phyloP scores from a whole-genome alignment of 2,888 invertebrate genomes.

The Eristalis tenax region DNA sequence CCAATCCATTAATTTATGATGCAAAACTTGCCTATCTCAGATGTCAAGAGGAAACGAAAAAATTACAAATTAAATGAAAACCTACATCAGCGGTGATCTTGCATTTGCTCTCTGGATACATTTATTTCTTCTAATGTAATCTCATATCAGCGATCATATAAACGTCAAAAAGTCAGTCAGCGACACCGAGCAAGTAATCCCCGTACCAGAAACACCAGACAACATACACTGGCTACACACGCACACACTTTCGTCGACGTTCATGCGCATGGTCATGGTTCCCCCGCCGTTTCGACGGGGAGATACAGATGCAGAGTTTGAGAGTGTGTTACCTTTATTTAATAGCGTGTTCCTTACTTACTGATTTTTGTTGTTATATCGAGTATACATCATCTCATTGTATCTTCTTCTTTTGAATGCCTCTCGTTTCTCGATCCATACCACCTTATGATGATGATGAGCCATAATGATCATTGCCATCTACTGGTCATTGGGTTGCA shows the following conservation, averaged over 20 bases:
- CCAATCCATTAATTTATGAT: too few species aligned
- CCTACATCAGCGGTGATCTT: not conserved
- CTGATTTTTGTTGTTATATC: slow-evolving; percentile 54
- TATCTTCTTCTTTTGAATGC: slow-evolving; percentile 26
- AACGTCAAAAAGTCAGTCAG: slow-evolving; percentile 66
- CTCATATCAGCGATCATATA: slow-evolving; percentile 63
- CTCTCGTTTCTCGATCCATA: slow-evolving; percentile 16
- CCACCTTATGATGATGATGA: not conserved
- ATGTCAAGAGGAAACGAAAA: too few species aligned
- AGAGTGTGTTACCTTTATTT: slow-evolving; percentile 9
- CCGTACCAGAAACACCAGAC: not conserved
- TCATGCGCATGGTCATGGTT: not conserved
- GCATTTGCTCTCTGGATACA: not conserved
- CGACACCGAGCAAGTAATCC: slow-evolving; percentile 28
- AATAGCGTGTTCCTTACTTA: slow-evolving; percentile 44
- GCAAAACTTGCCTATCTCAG: too few species aligned
- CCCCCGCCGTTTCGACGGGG: not conserved
- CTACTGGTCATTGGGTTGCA: slow-evolving; percentile 44
- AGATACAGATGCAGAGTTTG: not conserved
- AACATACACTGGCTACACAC: slow-evolving; percentile 30
- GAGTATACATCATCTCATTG: slow-evolving; percentile 62
- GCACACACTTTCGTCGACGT: slow-evolving; percentile 26
- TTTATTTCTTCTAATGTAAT: slow-evolving; percentile 41
- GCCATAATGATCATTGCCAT: slow-evolving; percentile 35
- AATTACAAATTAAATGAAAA: not conserved